Base-by-base conservation (phyloP, 2,113 vertebrate species). In the Sturnira hondurensis region DNA sequence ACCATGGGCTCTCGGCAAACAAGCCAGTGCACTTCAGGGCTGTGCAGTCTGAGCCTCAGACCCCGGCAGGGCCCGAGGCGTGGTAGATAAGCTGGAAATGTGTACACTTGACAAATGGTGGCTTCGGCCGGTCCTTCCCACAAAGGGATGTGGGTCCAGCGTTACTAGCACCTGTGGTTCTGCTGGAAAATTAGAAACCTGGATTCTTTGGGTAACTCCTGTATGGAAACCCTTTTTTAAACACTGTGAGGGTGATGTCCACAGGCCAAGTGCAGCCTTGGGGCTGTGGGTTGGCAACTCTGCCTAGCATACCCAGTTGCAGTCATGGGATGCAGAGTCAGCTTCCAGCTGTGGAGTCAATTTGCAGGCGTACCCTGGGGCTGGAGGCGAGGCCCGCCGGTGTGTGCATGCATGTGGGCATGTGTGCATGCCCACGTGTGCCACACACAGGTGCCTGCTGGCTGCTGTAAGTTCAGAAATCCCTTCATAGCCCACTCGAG, bases 71-170 rank as follows among this genome's bases (percentile, higher is more conserved):
- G 26, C 43, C 77, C 52, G 4, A 26, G 45, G 19, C 19, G 50
- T 7, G 43, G 41, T 4, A 10, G 20, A 36, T 24, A 50, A 65
- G 56, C 17, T 54, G 14, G 67, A 52, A 24, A 58, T 1, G 2
- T 17, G 22, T 26, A 5, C 5, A 4, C 19, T 4, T 26, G 5
- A n/a, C 9, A 1, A 45, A 28, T 7, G 0, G 0, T 8, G 22
- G 28, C 77, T 94, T 36, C 17, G 11, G 41, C 58, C 16, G 26
- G 5, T 19, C 43, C 12, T 45, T 26, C 33, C 17, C 54, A 7
- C 11, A 43, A 31, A 22, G 9, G 7, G 58, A 11, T 63, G 5
- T 26, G 15, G 50, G 45, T 13, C 52, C 43, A 26, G 33, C 0
- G 2, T 43, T n/a, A n/a, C 7, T 11, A 65, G 52, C 8, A 80